Base-by-base conservation (phyloP, 1,140 invertebrate species). In the Drosophila biarmipes region DNA sequence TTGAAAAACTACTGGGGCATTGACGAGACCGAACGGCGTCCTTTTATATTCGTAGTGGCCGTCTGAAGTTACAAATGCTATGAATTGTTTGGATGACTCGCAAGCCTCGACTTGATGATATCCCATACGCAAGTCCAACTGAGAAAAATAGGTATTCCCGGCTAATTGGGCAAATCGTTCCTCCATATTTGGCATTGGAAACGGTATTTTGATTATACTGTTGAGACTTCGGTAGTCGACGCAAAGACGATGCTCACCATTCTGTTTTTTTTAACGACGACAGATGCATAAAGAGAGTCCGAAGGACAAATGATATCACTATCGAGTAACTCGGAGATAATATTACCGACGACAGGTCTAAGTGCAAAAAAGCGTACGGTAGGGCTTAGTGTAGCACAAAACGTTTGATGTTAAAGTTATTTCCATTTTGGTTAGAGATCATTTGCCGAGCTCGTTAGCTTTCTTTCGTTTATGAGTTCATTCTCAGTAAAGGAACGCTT, bases 211-310 rank as follows among this genome's bases (percentile, higher is more conserved):
- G 11, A 43, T 43, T 17, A 43, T 43, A 19, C 42, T 43, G 17
- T 43, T 43, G 12, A 43, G 42, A 17, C 42, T 17, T 12, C 42
- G 42, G 17, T 24, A 46, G 43, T 46, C 43, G 21, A 46, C 43
- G 43, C 21, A 46, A n/a, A n/a, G n/a, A n/a, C n/a, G n/a, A 46
- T 46, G 43, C 4, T 46, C 12, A 6, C 21, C 21, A 27, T 46
- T n/a, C 7, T 10, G 12, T n/a, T n/a, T n/a, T 24, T 27, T 14
- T 46, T 14, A 11, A n/a, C 45, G 12, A 14, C 14, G 35, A 37
- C 35, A 12, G 4, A 37, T 12, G 35, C 35, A 37, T 37, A 37
- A 5, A 14, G 12, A 5, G 35, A 37, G 35, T 37, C 6, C 12
- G 35, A 37, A n/a, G 35, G 14, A 37, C 35, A 14, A 37, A n/a